Evolutionary conservation across 2,113 vertebrate species (phyloP), one percentile per base, ranked within the genome.

Genomic region (Cinclus cinclus): DNA sequence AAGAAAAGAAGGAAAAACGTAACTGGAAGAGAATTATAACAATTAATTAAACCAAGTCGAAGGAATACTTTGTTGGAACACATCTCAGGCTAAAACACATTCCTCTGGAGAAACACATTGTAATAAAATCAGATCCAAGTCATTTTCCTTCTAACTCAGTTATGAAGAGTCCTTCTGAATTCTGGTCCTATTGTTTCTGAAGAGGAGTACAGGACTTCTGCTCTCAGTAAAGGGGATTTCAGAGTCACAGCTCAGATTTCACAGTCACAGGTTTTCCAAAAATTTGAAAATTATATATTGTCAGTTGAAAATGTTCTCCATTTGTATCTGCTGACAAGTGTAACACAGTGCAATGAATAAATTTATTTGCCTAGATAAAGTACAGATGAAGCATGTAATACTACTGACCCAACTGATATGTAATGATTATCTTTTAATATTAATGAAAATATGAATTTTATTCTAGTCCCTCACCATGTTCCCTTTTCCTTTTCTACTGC

Each of bases 1-100:
- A 17, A 28, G 30, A 9, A 71, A 9, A 9, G 1, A 1, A 9
- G 1, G 1, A 19, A 44, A 74, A 65, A 2, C 14, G 11, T 30
- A 52, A 33, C 30, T 27, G n/a, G n/a, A 71, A 70, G 16, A 53
- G 49, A 70, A 68, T 77, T n/a, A 37, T 69, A 46, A 52, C 35
- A n/a, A 90, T n/a, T 53, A 87, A 75, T 75, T 70, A 82, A 89
- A 70, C 75, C 33, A 83, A 67, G 44, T 76, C 37, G 19, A 58
- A 56, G n/a, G 24, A 84, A 35, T 33, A 50, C 18, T 79, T 68
- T 35, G 12, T 10, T 60, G 78, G 14, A 18, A 81, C 15, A 33
- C 18, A 10, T 70, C 50, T 69, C 15, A 33, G 39, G 30, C 30
- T 84, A 78, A 81, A 93, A 44, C 14, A 47, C 5, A n/a, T 75